Conservation (phyloP, 2,888 invertebrate genomes). For the Trichopria drosophilae region DNA sequence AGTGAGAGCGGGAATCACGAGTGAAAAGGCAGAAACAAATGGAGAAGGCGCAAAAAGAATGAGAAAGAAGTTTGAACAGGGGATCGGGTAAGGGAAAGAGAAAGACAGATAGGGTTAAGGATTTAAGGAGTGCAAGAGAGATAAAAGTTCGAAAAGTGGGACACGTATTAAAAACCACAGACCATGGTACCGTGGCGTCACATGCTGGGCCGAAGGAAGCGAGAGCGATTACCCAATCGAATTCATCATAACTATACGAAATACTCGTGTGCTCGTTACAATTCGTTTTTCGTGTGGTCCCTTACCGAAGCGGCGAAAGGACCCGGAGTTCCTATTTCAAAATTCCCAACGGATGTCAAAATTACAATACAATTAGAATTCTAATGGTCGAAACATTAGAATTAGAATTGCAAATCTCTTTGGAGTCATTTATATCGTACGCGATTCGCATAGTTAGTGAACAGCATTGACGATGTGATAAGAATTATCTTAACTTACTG, state of each 20-base stretch:
- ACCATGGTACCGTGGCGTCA: conserved; percentile 49
- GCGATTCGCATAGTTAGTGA: too few species aligned
- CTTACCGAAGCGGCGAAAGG: too few species aligned
- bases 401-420: too few species aligned
- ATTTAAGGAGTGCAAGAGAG: too few species aligned
- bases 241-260: conserved; percentile 56
- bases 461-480: too few species aligned
- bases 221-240: conserved; percentile 53
- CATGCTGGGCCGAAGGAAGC: conserved; percentile 14
- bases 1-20: not conserved
- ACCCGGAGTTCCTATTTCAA: too few species aligned
- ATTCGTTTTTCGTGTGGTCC: too few species aligned
- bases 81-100: conserved; percentile 14
- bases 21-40: conserved; percentile 5
- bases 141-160: conserved; percentile 56
- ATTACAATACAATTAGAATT: too few species aligned
- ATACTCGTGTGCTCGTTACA: conserved; percentile 33
- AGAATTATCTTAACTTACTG: too few species aligned
- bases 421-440: too few species aligned
- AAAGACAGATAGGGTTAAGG: conserved; percentile 24
- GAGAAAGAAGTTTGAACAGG: not conserved
- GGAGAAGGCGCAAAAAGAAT: not conserved
- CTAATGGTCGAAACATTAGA: too few species aligned
- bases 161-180: conserved; percentile 59
- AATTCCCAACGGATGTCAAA: too few species aligned